Evolutionary conservation across 2,797 vertebrate genomes (phyloP), one percentile per base, ranked within the genome.

Genomic region (Karalla daura): DNA sequence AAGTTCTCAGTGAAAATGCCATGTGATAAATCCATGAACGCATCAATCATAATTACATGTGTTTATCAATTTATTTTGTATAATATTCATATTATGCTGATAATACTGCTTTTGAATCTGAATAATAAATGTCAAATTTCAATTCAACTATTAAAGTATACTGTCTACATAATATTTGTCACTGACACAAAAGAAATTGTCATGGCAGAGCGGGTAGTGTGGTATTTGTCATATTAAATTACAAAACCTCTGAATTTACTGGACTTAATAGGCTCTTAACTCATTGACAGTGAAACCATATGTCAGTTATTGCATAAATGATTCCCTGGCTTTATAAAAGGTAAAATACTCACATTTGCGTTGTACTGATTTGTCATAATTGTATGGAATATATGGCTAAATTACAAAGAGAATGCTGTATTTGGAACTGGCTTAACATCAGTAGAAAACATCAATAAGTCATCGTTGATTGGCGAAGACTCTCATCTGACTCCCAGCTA

Each of bases 401-500:
- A 28, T 10, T 46, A 14, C 35, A 75, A 62, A 79, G 35, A 53
- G 25, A 67, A 72, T 67, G 37, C 5, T 45, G 40, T 43, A 71
- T 58, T 51, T 30, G 3, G 17, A 45, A 36, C 35, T 76, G 62
- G 53, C 17, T 63, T 49, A 33, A 51, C 44, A 66, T 65, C 51
- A 78, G 32, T 59, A 24, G 36, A 64, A 43, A 30, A 46, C 36
- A 70, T 83, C 47, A 74, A 63, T 71, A 67, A 81, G 35, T 64
- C 27, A 71, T 69, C 23, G 7, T 47, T 63, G 58, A 65, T 25
- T 70, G 65, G 43, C 55, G 41, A 55, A 49, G 28, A 59, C 20
- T 69, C 33, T 51, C 41, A 61, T 60, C 40, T 62, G 47, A 68
- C 28, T 68, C 21, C 32, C 49, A 63, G 33, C 68, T 69, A 54